phyloP scores from a whole-genome alignment of 2,113 vertebrate species.

The Agelaius tricolor region DNA sequence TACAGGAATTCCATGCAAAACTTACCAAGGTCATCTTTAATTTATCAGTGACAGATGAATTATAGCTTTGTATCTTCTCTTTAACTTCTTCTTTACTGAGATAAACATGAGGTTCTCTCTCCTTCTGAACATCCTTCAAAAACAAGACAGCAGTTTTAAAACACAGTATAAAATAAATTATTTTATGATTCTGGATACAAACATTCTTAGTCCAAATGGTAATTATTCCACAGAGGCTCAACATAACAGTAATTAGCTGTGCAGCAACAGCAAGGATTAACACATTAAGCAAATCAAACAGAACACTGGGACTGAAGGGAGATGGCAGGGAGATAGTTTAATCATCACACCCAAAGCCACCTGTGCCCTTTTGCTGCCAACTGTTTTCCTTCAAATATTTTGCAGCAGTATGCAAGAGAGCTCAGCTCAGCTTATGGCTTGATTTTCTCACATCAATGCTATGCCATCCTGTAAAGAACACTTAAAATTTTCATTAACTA shows the following conservation, averaged over 20 bases:
- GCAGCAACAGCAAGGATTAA: background rate
- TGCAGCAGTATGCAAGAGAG: background rate
- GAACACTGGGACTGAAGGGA: background rate
- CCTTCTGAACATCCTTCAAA: conserved; percentile 91
- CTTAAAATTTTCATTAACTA: background rate
- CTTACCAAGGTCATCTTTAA: conserved; percentile 96
- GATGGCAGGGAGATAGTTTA: background rate
- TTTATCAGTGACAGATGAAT: conserved; percentile 87
- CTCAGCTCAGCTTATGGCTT: background rate
- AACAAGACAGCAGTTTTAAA: background rate
- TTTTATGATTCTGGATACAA: background rate
- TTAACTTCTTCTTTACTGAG: conserved; percentile 91
- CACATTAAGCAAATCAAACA: background rate
- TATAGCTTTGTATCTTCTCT: conserved; percentile 89
- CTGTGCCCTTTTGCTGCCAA: background rate
- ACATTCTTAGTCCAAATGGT: background rate
- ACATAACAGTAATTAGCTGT: background rate
- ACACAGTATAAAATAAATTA: background rate
- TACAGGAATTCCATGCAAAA: background rate
- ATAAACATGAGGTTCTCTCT: conserved; percentile 83
- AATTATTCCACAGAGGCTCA: background rate
- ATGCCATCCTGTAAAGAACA: background rate
- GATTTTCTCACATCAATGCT: background rate
- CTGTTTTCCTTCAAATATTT: background rate
- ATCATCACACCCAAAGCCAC: background rate